Conservation (phyloP, 2,113 vertebrate species). For the Anguilla rostrata region DNA sequence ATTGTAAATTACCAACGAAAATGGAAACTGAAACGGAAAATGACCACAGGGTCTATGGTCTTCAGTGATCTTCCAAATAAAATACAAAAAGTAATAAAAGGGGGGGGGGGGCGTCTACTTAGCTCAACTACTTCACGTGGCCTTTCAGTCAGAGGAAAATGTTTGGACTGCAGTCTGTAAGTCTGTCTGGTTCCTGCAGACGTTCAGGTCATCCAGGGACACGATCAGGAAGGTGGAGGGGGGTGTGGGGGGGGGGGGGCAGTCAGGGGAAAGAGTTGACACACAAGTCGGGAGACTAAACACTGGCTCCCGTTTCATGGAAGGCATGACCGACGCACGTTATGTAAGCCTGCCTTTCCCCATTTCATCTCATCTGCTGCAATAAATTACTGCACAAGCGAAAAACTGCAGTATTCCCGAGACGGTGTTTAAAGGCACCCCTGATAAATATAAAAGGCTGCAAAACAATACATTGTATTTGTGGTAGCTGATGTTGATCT, state of each 20-base stretch:
- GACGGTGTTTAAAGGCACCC: background rate
- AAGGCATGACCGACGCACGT: conserved; percentile 57
- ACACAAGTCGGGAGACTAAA: conserved; percentile 42
- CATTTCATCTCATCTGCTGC: background rate
- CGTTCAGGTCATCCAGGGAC: background rate
- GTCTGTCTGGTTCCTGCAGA: conserved; percentile 50
- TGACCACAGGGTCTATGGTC: conserved; percentile 22
- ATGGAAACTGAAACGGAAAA: background rate
- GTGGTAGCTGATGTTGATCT: background rate
- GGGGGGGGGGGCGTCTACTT: background rate
- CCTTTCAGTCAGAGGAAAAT: background rate
- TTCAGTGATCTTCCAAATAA: conserved; percentile 34
- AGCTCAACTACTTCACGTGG: background rate
- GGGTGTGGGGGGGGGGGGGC: no score
- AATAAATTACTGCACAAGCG: background rate
- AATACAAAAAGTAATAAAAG: no score
- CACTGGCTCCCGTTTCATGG: conserved; percentile 45
- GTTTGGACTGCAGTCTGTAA: conserved; percentile 13
- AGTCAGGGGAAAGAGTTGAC: conserved; percentile 58
- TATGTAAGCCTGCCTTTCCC: conserved; percentile 53
- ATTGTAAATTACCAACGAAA: background rate
- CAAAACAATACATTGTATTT: background rate
- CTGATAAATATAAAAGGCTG: background rate
- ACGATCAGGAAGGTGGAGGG: background rate
- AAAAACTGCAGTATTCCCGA: background rate